Evolutionary conservation across 2,888 invertebrate genomes (phyloP).

Genomic region (Lasioglossum morio): DNA sequence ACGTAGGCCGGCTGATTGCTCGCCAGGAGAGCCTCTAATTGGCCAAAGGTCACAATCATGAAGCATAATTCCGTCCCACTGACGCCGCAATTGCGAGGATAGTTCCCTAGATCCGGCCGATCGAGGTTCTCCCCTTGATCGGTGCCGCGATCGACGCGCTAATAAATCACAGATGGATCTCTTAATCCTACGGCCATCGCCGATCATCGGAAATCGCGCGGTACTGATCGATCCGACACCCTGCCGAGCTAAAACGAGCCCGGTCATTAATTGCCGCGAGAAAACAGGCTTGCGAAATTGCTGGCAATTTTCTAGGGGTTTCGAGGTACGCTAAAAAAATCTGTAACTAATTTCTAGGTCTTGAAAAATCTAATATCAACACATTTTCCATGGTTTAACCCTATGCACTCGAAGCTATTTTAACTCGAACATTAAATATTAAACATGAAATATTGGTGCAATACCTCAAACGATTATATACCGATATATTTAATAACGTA

Average conservation of each 20-base stretch:
- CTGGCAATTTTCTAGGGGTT: neutral
- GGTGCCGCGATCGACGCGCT: neutral
- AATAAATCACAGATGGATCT: neutral
- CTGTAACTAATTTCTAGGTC: too few relatives aligned
- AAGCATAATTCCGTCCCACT: slow-evolving; percentile 72
- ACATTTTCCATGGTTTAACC: too few relatives aligned
- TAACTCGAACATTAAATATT: too few relatives aligned
- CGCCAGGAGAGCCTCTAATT: slow-evolving; percentile 74
- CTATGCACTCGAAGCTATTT: too few relatives aligned
- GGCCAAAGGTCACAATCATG: slow-evolving; percentile 80
- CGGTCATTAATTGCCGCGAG: neutral
- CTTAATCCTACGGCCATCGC: neutral
- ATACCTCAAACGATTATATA: too few relatives aligned
- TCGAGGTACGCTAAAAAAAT: neutral
- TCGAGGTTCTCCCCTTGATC: neutral
- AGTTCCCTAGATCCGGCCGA: slow-evolving; percentile 31
- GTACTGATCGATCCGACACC: neutral
- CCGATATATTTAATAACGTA: too few relatives aligned
- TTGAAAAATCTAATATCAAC: too few relatives aligned
- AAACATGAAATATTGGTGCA: too few relatives aligned
- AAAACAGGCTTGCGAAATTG: neutral
- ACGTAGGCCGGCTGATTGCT: slow-evolving; percentile 69
- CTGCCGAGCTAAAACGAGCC: neutral
- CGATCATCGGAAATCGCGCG: neutral
- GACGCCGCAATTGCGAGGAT: slow-evolving; percentile 54